Conservation (phyloP, 2,888 invertebrate genomes). For the Philereme vetulata region DNA sequence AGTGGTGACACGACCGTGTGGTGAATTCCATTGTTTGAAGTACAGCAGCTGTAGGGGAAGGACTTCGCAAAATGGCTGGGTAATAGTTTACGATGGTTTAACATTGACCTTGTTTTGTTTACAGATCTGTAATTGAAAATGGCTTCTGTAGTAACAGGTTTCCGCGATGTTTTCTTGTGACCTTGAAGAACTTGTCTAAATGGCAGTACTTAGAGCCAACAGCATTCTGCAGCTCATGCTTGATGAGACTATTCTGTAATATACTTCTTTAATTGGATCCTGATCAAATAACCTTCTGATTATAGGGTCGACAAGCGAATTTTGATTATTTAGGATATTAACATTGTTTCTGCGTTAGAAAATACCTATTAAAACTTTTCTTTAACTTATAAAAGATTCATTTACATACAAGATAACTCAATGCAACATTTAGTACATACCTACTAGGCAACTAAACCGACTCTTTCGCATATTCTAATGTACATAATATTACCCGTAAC, state of each 20-base stretch:
- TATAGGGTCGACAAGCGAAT: too few relatives aligned
- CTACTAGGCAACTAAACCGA: background rate
- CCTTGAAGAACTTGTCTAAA: constrained; percentile 28
- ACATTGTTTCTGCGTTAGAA: too few relatives aligned
- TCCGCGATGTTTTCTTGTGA: constrained; percentile 34
- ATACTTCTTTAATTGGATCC: too few relatives aligned
- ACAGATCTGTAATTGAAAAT: constrained; percentile 36
- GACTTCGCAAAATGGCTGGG: constrained; percentile 68
- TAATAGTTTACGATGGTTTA: constrained; percentile 47
- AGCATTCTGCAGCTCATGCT: too few relatives aligned
- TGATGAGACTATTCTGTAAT: too few relatives aligned
- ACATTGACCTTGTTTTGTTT: constrained; percentile 39
- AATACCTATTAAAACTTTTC: too few relatives aligned
- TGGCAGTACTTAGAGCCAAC: too few relatives aligned
- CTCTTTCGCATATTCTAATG: constrained; percentile 9
- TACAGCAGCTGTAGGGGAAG: constrained; percentile 59
- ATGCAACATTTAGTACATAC: background rate
- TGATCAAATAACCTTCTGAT: too few relatives aligned
- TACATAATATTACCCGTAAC: too few relatives aligned
- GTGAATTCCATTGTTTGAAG: constrained; percentile 70
- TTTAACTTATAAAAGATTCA: too few relatives aligned
- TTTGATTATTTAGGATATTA: too few relatives aligned
- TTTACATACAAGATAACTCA: too few relatives aligned
- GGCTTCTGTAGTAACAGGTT: constrained; percentile 31
- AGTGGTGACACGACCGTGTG: constrained; percentile 74